Evolutionary conservation across 2,113 vertebrate genomes (phyloP), one percentile per base, ranked within the genome.

Genomic region (Lophura nycthemera): DNA sequence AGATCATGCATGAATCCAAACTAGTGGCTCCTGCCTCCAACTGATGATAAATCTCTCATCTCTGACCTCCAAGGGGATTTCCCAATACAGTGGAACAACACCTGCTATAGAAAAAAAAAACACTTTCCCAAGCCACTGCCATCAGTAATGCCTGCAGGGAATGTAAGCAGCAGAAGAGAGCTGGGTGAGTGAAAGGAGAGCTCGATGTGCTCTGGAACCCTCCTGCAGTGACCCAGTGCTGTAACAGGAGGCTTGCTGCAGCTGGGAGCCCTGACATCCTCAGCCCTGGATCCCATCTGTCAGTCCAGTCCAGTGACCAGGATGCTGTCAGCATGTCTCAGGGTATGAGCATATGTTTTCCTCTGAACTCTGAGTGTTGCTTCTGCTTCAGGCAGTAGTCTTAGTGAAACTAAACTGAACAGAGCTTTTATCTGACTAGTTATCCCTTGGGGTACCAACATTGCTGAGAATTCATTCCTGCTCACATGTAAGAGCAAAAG

Each of bases 241-340:
- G 50, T 18, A 17, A 15, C 0, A 0, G 25, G 11, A 8, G 11
- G 30, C 32, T 50, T 65, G 29, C 36, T 45, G 12, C 45, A 11
- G 29, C 36, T 5, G 8, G 61, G 15, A 80, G 10, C 29, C 10
- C 29, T 21, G 38, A 30, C n/a, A 45, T 24, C n/a, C 43, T 11
- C 6, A 10, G 43, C 45, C 60, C 65, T 52, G 38, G 27, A 25
- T 20, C 25, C 11, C 16, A 30, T n/a, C 32, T 43, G 42, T 42
- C 1, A 0, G 43, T 27, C 50, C 1, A 0, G 43, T 15, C 50
- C 50, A 52, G 30, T 42, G 36, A 54, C 45, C 29, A 54, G 50
- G 29, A 45, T 54, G 24, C 10, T 20, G 12, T 12, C 17, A 43
- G 34, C 18, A 5, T 36, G 21, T 34, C 36, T 42, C 36, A 29